phyloP scores from a whole-genome alignment of 2,113 vertebrate species.

The Labeo catla region DNA sequence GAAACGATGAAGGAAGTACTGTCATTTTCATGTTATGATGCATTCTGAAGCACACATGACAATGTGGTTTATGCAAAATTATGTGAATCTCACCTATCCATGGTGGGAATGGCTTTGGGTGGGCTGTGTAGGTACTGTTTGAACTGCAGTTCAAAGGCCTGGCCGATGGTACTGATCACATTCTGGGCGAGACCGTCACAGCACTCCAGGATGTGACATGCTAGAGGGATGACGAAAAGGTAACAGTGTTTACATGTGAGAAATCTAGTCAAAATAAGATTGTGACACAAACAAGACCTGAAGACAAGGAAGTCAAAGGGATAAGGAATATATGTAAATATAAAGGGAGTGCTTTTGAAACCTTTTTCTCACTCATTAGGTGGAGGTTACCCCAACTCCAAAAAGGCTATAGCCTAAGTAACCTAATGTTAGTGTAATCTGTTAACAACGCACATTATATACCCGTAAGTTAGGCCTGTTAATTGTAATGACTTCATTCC shows the following conservation, averaged over 20 bases:
- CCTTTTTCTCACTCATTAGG: too few species aligned
- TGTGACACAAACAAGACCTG: not conserved
- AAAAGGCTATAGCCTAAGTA: too few species aligned
- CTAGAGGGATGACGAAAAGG: conserved; percentile 66
- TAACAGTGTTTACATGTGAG: not conserved
- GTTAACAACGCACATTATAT: too few species aligned
- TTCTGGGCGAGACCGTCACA: conserved; percentile 91
- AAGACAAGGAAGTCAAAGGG: not conserved
- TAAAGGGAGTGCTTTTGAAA: too few species aligned
- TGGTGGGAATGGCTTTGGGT: conserved; percentile 79
- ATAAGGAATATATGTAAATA: too few species aligned
- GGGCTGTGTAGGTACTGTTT: conserved; percentile 97
- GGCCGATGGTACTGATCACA: conserved; percentile 95
- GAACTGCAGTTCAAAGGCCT: conserved; percentile 97
- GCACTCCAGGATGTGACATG: conserved; percentile 97
- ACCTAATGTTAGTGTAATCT: too few species aligned
- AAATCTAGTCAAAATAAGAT: not conserved
- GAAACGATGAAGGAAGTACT: not conserved
- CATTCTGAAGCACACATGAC: not conserved
- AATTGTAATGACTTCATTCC: too few species aligned
- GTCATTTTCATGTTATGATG: not conserved
- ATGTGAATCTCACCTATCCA: conserved; percentile 73
- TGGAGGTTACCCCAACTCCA: too few species aligned
- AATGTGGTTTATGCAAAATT: not conserved
- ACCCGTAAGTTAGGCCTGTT: too few species aligned